Percentiles rank a stretch among this genome's conserved stretches.
These are phyloP conservation scores for Helobdella robusta DNA, from an alignment of 2,888 invertebrate species.

Conservation along the genomic window DNA sequence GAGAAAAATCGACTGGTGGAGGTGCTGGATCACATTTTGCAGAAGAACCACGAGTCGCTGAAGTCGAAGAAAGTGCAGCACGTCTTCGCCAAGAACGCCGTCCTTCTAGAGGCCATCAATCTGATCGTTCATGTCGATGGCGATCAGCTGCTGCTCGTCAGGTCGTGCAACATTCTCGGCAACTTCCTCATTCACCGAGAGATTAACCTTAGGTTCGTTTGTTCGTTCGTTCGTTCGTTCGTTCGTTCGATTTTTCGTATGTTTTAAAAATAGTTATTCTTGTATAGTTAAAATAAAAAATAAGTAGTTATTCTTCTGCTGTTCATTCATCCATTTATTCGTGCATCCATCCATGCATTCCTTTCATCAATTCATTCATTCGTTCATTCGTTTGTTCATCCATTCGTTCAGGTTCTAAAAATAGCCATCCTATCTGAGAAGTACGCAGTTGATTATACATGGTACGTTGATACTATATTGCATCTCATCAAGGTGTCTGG, in stretches of 20 bases:
- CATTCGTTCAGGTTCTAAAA: constrained; percentile 63
- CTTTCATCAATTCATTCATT: too few species aligned
- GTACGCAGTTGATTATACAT: constrained; percentile 97
- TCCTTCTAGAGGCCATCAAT: constrained; percentile 97
- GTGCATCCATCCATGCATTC: too few species aligned
- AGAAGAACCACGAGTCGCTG: constrained; percentile 97
- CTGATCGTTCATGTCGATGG: constrained; percentile 98
- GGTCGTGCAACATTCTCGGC: constrained; percentile 96
- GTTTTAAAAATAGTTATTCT: too few species aligned
- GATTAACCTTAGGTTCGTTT: constrained; percentile 74
- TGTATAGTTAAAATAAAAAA: too few species aligned
- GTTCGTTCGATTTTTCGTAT: not conserved
- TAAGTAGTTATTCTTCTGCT: too few species aligned
- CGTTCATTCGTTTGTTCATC: not conserved
- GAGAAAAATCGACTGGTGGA: too few species aligned
- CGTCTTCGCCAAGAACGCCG: constrained; percentile 98
- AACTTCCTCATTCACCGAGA: constrained; percentile 86
- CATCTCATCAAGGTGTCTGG: constrained; percentile 98
- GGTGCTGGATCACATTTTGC: constrained; percentile 92
- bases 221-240: constrained; percentile 33
- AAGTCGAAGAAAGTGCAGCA: constrained; percentile 97
- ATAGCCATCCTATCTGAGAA: constrained; percentile 98
- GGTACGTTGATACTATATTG: constrained; percentile 90
- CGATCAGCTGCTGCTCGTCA: constrained; percentile 87
- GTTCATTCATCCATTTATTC: not conserved